Evolutionary conservation across 2,797 vertebrate species (phyloP), one percentile per base, ranked within the genome.

Genomic region (Furcifer pardalis): DNA sequence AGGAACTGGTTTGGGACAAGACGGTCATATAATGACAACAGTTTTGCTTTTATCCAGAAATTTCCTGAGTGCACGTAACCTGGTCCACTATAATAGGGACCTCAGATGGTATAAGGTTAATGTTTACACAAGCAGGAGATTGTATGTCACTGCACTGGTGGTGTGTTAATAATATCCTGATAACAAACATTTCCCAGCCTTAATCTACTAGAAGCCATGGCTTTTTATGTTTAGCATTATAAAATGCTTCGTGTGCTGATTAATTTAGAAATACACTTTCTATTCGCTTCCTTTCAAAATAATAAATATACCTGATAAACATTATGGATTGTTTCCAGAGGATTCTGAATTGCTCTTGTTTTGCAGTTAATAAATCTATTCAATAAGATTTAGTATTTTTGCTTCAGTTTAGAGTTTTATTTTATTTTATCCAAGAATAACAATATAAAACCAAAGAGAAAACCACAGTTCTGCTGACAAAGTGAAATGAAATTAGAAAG

Each of bases 401-500:
- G 46, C 42, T 83, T 85, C 46, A 72, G n/a, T 32, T 85, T 80
- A 60, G 44, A 12, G 4, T 37, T 79, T 10, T 52, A 62, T 74
- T 49, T 40, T 83, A 32, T 66, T 40, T 27, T 23, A 59, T 40
- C 9, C 30, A 44, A 40, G 4, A 83, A 56, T 76, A 40, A 56
- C 62, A 75, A 59, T 56, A 1, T 81, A 49, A 59, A 76, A 81
- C 8, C 30, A 27, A 44, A 4, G 2, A 25, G 35, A 84, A 69
- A 84, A 12, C 1, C 21, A 15, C 25, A 71, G 23, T 71, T 46
- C 52, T 78, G 62, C 78, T 59, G 46, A 85, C 84, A 85, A 81
- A 81, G 35, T 75, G 49, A 80, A 46, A 56, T 66, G 62, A 77
- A 68, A 44, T 65, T 69, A 44, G 46, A 68, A 63, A 80, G 42